These are phyloP conservation scores for Crotalus horridus DNA, from an alignment of 2,113 vertebrate species.

Conservation along the genomic window DNA sequence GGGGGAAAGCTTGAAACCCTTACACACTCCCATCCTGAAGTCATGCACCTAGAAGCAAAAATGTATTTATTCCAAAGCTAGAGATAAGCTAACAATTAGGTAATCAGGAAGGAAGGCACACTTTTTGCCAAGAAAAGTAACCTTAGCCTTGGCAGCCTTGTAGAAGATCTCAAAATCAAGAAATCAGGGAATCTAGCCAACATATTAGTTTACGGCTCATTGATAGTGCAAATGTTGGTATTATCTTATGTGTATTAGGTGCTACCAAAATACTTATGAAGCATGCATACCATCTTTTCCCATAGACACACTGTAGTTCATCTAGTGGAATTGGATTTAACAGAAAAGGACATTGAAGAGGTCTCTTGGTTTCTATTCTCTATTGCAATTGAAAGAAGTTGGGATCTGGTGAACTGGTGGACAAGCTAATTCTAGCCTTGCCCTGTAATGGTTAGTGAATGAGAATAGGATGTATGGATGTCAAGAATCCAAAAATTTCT, in stretches of 20 bases:
- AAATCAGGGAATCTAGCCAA: neutral
- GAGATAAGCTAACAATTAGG: neutral
- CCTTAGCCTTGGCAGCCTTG: neutral
- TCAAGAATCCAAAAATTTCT: neutral
- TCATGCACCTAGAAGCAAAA: neutral
- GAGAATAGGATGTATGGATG: neutral
- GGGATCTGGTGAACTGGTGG: neutral
- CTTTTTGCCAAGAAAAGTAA: conserved; percentile 7
- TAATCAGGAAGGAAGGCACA: conserved; percentile 8
- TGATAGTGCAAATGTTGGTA: neutral
- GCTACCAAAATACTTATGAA: neutral
- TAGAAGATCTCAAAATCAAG: neutral
- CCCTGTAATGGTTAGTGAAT: neutral
- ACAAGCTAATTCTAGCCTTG: neutral
- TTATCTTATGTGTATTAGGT: neutral
- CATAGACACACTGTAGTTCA: neutral
- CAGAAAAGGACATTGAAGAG: neutral
- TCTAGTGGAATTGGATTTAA: neutral
- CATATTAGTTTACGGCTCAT: neutral
- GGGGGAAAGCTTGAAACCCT: neutral
- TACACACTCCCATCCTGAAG: neutral
- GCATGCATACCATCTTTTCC: neutral
- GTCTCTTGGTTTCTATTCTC: neutral
- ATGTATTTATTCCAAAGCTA: neutral
- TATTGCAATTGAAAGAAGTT: neutral